phyloP scores from a whole-genome alignment of 30 jellyfish, hydroid and myxozoan genomes.

The Aurelia sp. region DNA sequence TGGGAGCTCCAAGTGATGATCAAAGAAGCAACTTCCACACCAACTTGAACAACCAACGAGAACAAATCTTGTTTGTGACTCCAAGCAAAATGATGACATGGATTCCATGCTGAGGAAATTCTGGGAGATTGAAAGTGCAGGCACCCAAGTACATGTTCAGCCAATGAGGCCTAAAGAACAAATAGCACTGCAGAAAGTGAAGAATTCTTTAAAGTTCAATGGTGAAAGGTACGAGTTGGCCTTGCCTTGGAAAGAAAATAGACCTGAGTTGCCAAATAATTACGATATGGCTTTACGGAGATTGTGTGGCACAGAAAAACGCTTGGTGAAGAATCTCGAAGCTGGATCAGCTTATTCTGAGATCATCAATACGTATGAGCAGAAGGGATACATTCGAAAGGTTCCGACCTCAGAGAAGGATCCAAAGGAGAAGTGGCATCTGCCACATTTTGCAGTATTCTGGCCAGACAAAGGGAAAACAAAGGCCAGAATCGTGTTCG shows the following conservation, averaged over 20 bases:
- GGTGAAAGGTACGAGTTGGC: slow-evolving; percentile 45
- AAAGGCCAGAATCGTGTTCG: slow-evolving; percentile 3
- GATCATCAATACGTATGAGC: slow-evolving; percentile 8
- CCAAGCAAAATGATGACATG: not conserved
- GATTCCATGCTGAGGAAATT: slow-evolving; percentile 14
- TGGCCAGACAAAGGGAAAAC: slow-evolving; percentile 38
- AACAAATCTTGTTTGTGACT: not conserved
- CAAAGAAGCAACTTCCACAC: not conserved
- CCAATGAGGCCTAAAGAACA: not conserved
- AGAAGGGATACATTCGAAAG: slow-evolving; percentile 5
- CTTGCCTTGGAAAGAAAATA: slow-evolving; percentile 29
- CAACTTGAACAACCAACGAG: not conserved
- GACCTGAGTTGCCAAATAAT: slow-evolving; percentile 2
- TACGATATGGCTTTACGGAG: slow-evolving; percentile 9
- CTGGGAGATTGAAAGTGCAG: slow-evolving; percentile 1
- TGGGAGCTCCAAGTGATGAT: slow-evolving; percentile 28
- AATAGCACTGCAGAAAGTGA: slow-evolving; percentile 13
- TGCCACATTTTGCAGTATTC: slow-evolving; percentile 36
- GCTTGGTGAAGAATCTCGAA: slow-evolving; percentile 10
- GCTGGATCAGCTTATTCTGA: slow-evolving; percentile 6
- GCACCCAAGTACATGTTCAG: not conserved
- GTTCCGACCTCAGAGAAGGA: not conserved
- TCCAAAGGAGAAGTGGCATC: slow-evolving; percentile 27
- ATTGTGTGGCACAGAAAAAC: slow-evolving; percentile 19
- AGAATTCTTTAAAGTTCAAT: slow-evolving; percentile 8